phyloP scores from a whole-genome alignment of 1,140 invertebrate species.

The Planococcus citri region DNA sequence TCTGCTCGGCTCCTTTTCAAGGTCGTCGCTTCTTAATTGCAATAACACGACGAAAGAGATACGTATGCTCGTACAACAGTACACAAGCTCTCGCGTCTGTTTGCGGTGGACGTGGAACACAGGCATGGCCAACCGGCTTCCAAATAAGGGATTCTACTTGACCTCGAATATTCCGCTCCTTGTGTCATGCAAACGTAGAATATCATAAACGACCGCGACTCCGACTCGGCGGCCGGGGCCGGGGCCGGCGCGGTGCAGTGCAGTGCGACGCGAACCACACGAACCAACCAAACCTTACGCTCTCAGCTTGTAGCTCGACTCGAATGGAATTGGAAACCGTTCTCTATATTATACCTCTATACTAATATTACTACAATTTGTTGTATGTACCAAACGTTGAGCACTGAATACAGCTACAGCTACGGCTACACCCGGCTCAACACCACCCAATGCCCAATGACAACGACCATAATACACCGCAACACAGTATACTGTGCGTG shows the following conservation, averaged over 20 bases:
- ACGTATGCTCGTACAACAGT: background rate
- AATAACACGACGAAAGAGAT: background rate
- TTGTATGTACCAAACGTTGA: no score
- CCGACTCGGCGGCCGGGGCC: no score
- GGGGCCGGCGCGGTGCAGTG: no score
- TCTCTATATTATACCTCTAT: no score
- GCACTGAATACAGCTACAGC: no score
- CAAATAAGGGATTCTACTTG: constrained; percentile 19
- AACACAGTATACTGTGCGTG: background rate
- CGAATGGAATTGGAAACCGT: no score
- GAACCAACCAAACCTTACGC: no score
- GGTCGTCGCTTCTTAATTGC: constrained; percentile 12
- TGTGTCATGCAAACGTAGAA: constrained; percentile 2
- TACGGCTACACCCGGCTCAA: no score
- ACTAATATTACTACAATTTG: no score
- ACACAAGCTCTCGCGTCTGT: background rate
- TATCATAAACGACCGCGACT: background rate
- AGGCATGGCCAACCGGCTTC: constrained; percentile 12
- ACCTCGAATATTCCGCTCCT: constrained; percentile 19
- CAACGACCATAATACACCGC: background rate
- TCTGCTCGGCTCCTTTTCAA: constrained; percentile 16
- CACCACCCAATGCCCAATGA: background rate
- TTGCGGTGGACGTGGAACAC: background rate
- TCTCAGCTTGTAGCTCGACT: no score
- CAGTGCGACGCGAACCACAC: no score